These are phyloP conservation scores for Cebus imitator DNA, from an alignment of 2,113 vertebrate genomes.

Conservation along the genomic window DNA sequence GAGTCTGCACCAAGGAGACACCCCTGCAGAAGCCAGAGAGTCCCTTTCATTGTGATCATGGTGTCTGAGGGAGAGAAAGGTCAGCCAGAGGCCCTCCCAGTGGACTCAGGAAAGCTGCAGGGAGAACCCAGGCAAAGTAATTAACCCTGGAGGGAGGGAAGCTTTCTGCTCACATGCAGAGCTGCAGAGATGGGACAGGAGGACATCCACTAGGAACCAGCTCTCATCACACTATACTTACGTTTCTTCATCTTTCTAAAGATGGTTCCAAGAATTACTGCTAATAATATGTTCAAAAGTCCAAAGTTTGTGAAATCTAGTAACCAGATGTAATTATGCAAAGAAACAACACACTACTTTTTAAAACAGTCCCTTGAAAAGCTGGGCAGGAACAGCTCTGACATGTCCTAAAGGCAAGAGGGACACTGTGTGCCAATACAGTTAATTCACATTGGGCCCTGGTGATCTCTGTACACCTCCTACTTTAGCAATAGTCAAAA, in stretches of 20 bases:
- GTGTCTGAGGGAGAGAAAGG: conserved; percentile 56
- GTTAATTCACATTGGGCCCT: background rate
- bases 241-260: background rate
- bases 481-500: background rate
- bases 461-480: background rate
- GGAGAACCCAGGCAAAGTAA: conserved; percentile 40
- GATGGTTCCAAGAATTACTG: background rate
- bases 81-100: conserved; percentile 58
- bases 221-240: background rate
- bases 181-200: rapidly evolving
- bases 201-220: background rate
- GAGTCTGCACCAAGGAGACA: conserved; percentile 51
- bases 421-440: background rate
- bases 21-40: conserved; percentile 8
- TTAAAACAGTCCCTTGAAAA: background rate
- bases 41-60: conserved; percentile 37
- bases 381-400: background rate
- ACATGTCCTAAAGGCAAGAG: background rate
- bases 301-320: background rate
- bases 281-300: background rate
- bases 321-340: background rate
- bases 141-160: background rate
- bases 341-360: background rate
- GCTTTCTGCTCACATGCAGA: background rate
- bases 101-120: background rate